These are phyloP conservation scores for Bos taurus DNA, from an alignment of 2,113 vertebrate species.

Conservation along the genomic window DNA sequence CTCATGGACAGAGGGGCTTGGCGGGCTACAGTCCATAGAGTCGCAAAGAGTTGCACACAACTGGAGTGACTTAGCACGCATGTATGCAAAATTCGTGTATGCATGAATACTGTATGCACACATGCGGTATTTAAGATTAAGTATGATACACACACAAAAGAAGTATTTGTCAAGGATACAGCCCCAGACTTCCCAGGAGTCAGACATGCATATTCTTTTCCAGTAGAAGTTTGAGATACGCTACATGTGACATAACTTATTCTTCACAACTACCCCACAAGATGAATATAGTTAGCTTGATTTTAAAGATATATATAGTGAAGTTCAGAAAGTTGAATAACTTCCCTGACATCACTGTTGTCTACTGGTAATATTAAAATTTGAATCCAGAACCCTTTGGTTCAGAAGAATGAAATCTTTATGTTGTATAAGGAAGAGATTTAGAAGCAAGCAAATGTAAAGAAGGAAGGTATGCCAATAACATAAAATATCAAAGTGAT, in stretches of 20 bases:
- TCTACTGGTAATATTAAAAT: neutral
- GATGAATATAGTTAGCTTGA: neutral
- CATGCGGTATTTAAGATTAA: neutral
- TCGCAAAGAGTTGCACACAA: fast-evolving
- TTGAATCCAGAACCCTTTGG: neutral
- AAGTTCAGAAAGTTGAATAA: neutral
- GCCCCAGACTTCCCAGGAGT: neutral
- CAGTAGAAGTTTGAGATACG: neutral
- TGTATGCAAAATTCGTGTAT: neutral
- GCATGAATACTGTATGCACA: too few relatives aligned
- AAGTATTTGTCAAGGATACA: neutral
- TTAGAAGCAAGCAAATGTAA: neutral
- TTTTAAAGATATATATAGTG: neutral
- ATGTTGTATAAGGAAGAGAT: neutral
- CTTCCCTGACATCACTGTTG: neutral
- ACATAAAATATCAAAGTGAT: neutral
- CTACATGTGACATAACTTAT: neutral
- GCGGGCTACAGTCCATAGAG: neutral
- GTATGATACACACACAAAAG: neutral
- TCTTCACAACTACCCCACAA: neutral
- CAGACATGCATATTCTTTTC: neutral
- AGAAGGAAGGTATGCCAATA: neutral
- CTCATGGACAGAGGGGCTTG: neutral
- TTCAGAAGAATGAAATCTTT: neutral
- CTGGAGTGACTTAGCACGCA: neutral